phyloP scores from a whole-genome alignment of 1,140 invertebrate species.

The Cydia splendana region DNA sequence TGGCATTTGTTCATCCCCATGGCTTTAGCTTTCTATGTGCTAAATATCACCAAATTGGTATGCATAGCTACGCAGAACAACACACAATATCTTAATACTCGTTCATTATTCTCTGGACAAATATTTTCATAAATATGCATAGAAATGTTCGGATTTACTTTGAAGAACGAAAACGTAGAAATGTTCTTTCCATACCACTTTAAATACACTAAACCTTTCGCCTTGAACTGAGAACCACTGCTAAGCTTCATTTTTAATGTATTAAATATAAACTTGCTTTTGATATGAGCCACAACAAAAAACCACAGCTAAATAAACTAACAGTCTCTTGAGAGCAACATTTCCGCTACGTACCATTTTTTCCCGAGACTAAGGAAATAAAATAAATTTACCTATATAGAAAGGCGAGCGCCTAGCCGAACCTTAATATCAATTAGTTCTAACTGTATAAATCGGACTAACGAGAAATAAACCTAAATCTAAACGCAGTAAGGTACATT shows the following conservation, averaged over 20 bases:
- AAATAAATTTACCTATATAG: constrained; percentile 6
- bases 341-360: constrained; percentile 3
- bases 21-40: too few species aligned
- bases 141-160: not conserved
- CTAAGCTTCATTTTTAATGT: not conserved
- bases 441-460: not conserved
- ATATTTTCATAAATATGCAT: too few species aligned
- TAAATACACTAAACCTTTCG: not conserved
- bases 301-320: not conserved
- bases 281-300: not conserved
- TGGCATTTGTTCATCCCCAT: too few species aligned
- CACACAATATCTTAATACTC: too few species aligned
- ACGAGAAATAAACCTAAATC: not conserved
- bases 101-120: too few species aligned
- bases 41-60: too few species aligned
- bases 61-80: too few species aligned
- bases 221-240: not conserved
- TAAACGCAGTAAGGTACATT: not conserved
- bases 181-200: not conserved
- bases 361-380: constrained; percentile 2
- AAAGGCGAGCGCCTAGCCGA: not conserved
- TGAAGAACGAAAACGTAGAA: not conserved
- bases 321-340: constrained; percentile 18
- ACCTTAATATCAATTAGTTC: constrained; percentile 2
- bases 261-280: not conserved